phyloP scores from a whole-genome alignment of 2,113 vertebrate genomes.

The Notarius lentiginosus region DNA sequence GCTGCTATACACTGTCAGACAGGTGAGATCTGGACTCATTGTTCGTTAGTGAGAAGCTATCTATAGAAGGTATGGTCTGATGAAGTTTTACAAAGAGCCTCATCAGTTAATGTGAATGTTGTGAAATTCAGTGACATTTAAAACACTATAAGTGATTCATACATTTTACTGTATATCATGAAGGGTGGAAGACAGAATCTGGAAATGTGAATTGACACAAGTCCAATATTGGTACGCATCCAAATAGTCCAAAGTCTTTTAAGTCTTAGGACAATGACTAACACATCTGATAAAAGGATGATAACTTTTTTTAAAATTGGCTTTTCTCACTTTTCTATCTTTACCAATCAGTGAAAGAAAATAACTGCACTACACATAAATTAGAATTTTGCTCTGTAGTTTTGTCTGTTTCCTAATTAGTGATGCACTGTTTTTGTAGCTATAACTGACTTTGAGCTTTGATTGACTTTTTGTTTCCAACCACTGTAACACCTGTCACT shows the following conservation, averaged over 20 bases:
- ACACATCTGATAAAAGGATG: background rate
- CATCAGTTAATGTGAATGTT: background rate
- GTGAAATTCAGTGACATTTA: background rate
- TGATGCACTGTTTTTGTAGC: background rate
- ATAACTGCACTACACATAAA: background rate
- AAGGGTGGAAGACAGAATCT: background rate
- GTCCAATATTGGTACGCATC: background rate
- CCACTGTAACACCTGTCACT: background rate
- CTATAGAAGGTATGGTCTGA: background rate
- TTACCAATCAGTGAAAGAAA: background rate
- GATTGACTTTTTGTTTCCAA: background rate
- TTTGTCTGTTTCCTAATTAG: background rate
- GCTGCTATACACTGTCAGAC: constrained; percentile 81
- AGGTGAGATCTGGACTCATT: constrained; percentile 67
- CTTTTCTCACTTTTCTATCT: background rate
- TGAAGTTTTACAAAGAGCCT: background rate
- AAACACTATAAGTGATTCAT: background rate
- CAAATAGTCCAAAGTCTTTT: background rate
- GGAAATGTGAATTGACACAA: background rate
- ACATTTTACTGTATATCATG: background rate
- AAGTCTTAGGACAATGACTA: background rate
- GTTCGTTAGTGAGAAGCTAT: background rate
- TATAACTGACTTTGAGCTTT: background rate
- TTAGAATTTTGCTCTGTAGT: background rate
- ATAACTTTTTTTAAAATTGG: background rate